These are phyloP conservation scores for Melanotaenia pygmaea DNA, from an alignment of 2,797 vertebrate species.

Conservation along the genomic window DNA sequence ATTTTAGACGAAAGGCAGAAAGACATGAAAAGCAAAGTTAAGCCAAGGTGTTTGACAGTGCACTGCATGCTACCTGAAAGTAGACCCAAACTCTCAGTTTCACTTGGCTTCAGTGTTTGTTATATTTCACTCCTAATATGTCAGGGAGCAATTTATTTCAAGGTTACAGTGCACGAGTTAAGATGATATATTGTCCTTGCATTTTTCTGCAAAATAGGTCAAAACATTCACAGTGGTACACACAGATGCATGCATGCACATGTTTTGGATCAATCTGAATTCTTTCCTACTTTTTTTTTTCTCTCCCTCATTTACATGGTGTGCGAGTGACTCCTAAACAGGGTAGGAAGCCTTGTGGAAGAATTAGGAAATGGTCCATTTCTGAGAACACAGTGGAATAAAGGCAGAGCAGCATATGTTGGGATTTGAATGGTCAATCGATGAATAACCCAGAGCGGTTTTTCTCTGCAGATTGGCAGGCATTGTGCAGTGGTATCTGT, in stretches of 20 bases:
- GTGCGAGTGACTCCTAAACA: slow-evolving; percentile 75
- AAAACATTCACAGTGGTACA: slow-evolving; percentile 47
- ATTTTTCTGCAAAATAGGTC: slow-evolving; percentile 65
- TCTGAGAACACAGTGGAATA: slow-evolving; percentile 79
- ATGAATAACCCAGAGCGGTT: slow-evolving; percentile 99
- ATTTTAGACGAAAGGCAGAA: slow-evolving; percentile 66
- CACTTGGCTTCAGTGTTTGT: slow-evolving; percentile 17
- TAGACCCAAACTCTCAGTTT: slow-evolving; percentile 38
- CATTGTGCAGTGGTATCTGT: slow-evolving; percentile 72
- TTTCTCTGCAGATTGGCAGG: slow-evolving; percentile 81
- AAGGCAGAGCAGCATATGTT: slow-evolving; percentile 87
- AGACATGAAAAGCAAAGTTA: slow-evolving; percentile 70
- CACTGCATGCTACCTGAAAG: slow-evolving; percentile 28
- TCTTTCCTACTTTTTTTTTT: slow-evolving; percentile 58
- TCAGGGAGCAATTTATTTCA: slow-evolving; percentile 54
- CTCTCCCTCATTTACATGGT: slow-evolving; percentile 79
- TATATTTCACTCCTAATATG: slow-evolving; percentile 40
- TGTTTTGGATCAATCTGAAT: slow-evolving; percentile 72
- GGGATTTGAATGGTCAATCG: slow-evolving; percentile 98
- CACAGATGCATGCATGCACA: slow-evolving; percentile 49
- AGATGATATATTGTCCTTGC: slow-evolving; percentile 52
- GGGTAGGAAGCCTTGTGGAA: slow-evolving; percentile 74
- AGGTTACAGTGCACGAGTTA: slow-evolving; percentile 52
- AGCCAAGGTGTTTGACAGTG: slow-evolving; percentile 73
- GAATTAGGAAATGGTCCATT: slow-evolving; percentile 83